These are phyloP conservation scores for Collichthys lucidus DNA, from an alignment of 2,113 vertebrate species.

Conservation along the genomic window DNA sequence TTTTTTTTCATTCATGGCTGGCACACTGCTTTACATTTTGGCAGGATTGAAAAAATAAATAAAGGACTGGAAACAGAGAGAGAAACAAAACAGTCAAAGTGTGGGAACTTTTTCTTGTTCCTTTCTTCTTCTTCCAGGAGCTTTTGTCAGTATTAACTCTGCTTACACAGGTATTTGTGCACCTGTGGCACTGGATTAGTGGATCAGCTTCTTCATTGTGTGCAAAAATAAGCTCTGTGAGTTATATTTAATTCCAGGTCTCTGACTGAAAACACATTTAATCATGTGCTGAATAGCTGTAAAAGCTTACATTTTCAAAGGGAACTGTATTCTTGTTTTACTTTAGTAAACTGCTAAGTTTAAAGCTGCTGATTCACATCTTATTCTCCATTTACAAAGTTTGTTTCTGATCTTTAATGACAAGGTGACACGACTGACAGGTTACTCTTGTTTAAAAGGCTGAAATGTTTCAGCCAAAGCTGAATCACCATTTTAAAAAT, in stretches of 20 bases:
- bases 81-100: conserved; percentile 83
- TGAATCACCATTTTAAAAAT: conserved; percentile 15
- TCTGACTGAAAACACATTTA: conserved; percentile 61
- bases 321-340: conserved; percentile 24
- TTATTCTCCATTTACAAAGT: neutral
- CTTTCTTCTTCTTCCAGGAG: conserved; percentile 77
- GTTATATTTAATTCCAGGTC: conserved; percentile 62
- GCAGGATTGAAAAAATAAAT: conserved; percentile 70
- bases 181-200: conserved; percentile 82
- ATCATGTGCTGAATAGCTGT: conserved; percentile 54
- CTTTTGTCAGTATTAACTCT: conserved; percentile 83
- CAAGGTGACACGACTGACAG: neutral
- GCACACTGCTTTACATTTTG: conserved; percentile 79
- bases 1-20: conserved; percentile 75
- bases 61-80: conserved; percentile 59
- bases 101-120: conserved; percentile 83
- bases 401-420: conserved; percentile 6
- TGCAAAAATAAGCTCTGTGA: conserved; percentile 59
- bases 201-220: conserved; percentile 68
- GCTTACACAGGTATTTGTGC: conserved; percentile 80
- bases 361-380: conserved; percentile 16
- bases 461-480: neutral
- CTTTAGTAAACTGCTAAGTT: conserved; percentile 27
- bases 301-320: conserved; percentile 41
- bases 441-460: conserved; percentile 20